phyloP scores from a whole-genome alignment of 2,888 invertebrate genomes.

The Limnephilus lunatus region DNA sequence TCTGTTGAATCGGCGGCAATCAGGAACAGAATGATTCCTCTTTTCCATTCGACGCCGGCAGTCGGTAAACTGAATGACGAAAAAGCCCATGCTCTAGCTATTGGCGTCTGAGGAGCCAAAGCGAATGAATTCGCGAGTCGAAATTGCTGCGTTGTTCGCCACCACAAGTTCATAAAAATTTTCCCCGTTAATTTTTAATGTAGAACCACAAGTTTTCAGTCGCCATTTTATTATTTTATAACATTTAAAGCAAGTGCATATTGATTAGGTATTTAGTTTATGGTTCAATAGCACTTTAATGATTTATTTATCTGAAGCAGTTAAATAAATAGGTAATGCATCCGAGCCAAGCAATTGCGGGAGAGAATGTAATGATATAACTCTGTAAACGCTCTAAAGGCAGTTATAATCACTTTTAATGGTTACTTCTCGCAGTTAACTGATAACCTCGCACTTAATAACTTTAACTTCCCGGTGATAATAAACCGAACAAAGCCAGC shows the following conservation, averaged over 20 bases:
- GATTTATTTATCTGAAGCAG: neutral
- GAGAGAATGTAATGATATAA: neutral
- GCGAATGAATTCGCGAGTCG: too few relatives aligned
- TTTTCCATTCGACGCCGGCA: too few relatives aligned
- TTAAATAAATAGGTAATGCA: neutral
- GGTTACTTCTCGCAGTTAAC: neutral
- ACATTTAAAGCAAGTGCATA: neutral
- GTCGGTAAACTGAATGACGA: too few relatives aligned
- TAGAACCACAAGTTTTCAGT: too few relatives aligned
- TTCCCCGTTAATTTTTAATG: too few relatives aligned
- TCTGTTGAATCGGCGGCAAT: too few relatives aligned
- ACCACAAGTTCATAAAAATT: too few relatives aligned
- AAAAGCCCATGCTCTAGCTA: too few relatives aligned
- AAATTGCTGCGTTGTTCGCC: too few relatives aligned
- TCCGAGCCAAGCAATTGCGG: neutral
- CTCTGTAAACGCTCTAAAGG: neutral
- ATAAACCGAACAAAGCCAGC: neutral
- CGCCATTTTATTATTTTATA: too few relatives aligned
- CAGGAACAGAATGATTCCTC: too few relatives aligned
- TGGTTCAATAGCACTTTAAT: neutral
- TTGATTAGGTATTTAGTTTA: neutral
- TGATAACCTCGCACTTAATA: neutral
- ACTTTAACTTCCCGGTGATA: neutral
- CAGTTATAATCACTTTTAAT: neutral
- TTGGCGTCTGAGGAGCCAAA: too few relatives aligned